phyloP scores from a whole-genome alignment of 2,888 invertebrate genomes.

The Eudemis profundana region DNA sequence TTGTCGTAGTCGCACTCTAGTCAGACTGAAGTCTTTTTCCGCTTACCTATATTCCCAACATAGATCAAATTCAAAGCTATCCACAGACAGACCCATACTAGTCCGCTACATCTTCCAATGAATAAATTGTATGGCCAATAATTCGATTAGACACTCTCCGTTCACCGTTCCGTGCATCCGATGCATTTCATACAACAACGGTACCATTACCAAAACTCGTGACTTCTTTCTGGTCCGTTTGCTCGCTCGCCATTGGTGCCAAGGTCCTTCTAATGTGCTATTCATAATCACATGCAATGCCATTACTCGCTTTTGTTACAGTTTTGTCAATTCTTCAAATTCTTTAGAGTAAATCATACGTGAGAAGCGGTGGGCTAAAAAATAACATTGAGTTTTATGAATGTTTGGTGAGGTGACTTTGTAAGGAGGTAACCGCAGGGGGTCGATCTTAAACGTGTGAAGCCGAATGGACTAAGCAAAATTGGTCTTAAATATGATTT shows the following conservation, averaged over 20 bases:
- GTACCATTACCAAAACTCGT: conserved; percentile 46
- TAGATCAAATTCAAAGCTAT: too few species aligned
- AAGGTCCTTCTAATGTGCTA: conserved; percentile 70
- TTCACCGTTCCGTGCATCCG: conserved; percentile 32
- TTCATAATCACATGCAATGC: conserved; percentile 52
- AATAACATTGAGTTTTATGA: conserved; percentile 16
- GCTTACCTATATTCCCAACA: too few species aligned
- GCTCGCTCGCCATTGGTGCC: conserved; percentile 68
- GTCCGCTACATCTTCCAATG: background rate
- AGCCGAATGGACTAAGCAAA: conserved; percentile 6
- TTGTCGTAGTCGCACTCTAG: too few species aligned
- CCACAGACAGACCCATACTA: too few species aligned
- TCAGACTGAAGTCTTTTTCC: too few species aligned
- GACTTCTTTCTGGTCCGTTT: conserved; percentile 59
- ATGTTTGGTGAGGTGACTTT: conserved; percentile 2
- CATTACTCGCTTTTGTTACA: conserved; percentile 42
- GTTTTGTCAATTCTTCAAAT: conserved; percentile 28
- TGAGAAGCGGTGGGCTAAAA: conserved; percentile 14
- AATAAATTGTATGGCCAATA: conserved; percentile 17
- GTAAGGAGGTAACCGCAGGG: conserved; percentile 11
- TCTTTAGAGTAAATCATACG: conserved; percentile 28
- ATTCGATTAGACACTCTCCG: conserved; percentile 17
- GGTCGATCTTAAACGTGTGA: conserved; percentile 11
- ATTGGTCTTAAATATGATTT: conserved; percentile 14
- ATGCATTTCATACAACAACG: conserved; percentile 38